Percentiles rank a stretch among this genome's conserved stretches.
Conservation (phyloP, 2,888 invertebrate species). For the Drosophila cracens region DNA sequence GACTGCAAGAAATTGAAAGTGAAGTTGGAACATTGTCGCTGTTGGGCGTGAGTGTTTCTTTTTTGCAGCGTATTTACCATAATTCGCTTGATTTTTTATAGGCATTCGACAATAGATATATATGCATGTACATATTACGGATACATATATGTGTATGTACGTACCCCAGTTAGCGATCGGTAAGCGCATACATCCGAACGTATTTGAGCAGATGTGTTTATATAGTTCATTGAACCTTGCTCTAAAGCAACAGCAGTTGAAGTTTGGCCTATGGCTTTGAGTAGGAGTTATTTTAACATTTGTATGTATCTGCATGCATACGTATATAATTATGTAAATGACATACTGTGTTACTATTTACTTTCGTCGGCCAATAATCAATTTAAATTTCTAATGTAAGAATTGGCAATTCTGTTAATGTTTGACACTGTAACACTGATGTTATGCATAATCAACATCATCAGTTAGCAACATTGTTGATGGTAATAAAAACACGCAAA, state of each 20-base stretch:
- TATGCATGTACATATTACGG: conserved; percentile 3
- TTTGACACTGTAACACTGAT: conserved; percentile 5
- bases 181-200: conserved; percentile 15
- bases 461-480: conserved; percentile 49
- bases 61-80: conserved; percentile 62
- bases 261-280: conserved; percentile 19
- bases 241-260: conserved; percentile 20
- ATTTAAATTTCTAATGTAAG: conserved; percentile 1
- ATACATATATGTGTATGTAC: conserved; percentile 4
- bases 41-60: conserved; percentile 61
- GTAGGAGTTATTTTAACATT: background rate
- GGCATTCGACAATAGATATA: conserved; percentile 36
- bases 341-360: background rate
- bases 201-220: conserved; percentile 69
- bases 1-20: conserved; percentile 52
- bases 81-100: conserved; percentile 68
- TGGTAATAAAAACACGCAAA: conserved; percentile 27
- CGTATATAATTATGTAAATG: background rate
- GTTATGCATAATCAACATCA: background rate
- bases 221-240: conserved; percentile 60
- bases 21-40: conserved; percentile 31
- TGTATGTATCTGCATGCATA: conserved; percentile 1
- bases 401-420: background rate
- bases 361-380: background rate
- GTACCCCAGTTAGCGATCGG: conserved; percentile 56